Evolutionary conservation across 2,113 vertebrate species (phyloP).

Genomic region (Hystrix brachyura): DNA sequence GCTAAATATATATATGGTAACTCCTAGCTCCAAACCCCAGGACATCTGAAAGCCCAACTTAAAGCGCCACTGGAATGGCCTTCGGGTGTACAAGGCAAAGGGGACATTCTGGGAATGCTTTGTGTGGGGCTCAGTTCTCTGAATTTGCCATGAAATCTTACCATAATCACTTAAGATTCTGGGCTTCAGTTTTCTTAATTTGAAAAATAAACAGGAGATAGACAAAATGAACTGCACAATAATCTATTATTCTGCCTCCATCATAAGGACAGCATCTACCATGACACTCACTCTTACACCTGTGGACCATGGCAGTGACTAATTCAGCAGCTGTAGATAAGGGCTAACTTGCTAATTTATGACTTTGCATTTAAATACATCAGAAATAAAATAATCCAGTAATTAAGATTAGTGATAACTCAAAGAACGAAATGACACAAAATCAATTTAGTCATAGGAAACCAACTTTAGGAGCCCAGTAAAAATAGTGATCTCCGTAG

Average conservation of each 20-base stretch:
- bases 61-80: neutral
- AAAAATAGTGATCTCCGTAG: neutral
- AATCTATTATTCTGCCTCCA: neutral
- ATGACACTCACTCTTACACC: neutral
- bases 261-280: neutral
- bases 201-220: neutral
- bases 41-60: neutral
- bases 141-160: slow-evolving; percentile 41
- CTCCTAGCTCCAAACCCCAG: neutral
- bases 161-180: slow-evolving; percentile 28
- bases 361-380: slow-evolving; percentile 25
- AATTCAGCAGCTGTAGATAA: neutral
- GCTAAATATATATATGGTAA: neutral
- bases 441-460: neutral
- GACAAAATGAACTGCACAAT: neutral
- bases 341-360: neutral
- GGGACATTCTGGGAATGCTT: neutral
- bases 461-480: neutral
- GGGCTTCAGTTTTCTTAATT: slow-evolving; percentile 7
- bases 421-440: neutral
- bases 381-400: neutral
- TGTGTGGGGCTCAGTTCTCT: neutral
- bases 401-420: neutral
- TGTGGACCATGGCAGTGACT: neutral
- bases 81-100: neutral